A percentile compares a stretch with the other conserved stretches of the same genome.
phyloP scores from a whole-genome alignment of 2,797 vertebrate genomes.

The Anguilla marmorata region DNA sequence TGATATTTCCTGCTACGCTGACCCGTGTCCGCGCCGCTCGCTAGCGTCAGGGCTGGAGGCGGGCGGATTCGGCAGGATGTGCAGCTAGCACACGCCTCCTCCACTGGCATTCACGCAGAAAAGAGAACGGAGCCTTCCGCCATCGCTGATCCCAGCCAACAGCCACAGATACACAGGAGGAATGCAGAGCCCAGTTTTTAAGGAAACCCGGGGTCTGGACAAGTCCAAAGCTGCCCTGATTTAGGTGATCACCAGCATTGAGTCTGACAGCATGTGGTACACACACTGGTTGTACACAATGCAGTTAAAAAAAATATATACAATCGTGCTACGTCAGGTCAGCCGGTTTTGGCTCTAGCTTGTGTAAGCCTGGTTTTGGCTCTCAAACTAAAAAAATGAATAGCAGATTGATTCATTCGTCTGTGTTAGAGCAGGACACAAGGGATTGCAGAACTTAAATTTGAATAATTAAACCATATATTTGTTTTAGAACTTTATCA shows the following conservation, averaged over 20 bases:
- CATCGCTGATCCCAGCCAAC: background rate
- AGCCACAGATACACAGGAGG: background rate
- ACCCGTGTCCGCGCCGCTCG: background rate
- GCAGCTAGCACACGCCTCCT: background rate
- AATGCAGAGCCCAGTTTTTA: background rate
- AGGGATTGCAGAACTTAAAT: background rate
- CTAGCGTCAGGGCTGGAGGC: background rate
- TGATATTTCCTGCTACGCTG: background rate
- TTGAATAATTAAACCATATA: background rate
- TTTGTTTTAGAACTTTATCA: background rate
- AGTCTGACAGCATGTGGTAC: background rate
- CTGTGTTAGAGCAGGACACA: background rate
- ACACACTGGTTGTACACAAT: background rate
- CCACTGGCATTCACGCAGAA: background rate
- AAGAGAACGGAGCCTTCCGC: background rate
- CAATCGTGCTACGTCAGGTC: background rate
- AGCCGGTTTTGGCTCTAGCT: background rate
- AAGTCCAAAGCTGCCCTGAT: background rate
- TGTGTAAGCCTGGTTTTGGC: background rate
- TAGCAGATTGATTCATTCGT: background rate
- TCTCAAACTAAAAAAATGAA: background rate
- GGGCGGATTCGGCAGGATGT: background rate
- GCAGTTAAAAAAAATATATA: background rate
- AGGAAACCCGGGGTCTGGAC: background rate
- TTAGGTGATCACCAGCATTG: background rate